Conservation (phyloP, 2,888 invertebrate species). For the Lycophotia porphyrea region DNA sequence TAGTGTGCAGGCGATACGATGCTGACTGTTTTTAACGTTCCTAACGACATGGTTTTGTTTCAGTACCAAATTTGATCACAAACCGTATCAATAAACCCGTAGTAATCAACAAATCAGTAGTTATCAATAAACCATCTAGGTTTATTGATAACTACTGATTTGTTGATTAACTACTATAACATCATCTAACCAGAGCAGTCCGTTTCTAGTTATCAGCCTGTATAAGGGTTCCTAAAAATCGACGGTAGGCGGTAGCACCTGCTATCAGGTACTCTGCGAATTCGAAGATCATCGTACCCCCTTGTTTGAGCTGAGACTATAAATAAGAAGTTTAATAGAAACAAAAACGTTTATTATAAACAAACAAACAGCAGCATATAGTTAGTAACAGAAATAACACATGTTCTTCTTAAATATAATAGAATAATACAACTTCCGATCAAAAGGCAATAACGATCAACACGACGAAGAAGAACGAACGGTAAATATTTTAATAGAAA, state of each 20-base stretch:
- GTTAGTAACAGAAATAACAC: background rate
- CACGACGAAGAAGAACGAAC: conserved; percentile 10
- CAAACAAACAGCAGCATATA: background rate
- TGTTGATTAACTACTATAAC: too few relatives aligned
- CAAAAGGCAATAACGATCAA: background rate
- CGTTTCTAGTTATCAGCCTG: background rate
- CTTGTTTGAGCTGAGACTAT: too few relatives aligned
- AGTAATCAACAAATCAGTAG: too few relatives aligned
- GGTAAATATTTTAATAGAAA: conserved; percentile 14
- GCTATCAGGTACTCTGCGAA: background rate
- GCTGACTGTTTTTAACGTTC: background rate
- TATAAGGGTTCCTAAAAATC: too few relatives aligned
- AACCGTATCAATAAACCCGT: background rate
- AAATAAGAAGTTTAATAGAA: background rate
- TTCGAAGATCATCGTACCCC: too few relatives aligned
- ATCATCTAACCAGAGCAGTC: background rate
- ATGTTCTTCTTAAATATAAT: conserved; percentile 2
- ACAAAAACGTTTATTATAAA: background rate
- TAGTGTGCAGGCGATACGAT: background rate
- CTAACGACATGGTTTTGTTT: background rate
- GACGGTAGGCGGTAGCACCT: too few relatives aligned
- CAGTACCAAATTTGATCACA: background rate
- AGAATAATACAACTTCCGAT: background rate
- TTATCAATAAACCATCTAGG: too few relatives aligned
- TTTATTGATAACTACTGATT: too few relatives aligned